Evolutionary conservation across 53 echinoderm and acorn worm genomes (phyloP), one percentile per base, ranked within the genome.

Genomic region (Astropecten irregularis): DNA sequence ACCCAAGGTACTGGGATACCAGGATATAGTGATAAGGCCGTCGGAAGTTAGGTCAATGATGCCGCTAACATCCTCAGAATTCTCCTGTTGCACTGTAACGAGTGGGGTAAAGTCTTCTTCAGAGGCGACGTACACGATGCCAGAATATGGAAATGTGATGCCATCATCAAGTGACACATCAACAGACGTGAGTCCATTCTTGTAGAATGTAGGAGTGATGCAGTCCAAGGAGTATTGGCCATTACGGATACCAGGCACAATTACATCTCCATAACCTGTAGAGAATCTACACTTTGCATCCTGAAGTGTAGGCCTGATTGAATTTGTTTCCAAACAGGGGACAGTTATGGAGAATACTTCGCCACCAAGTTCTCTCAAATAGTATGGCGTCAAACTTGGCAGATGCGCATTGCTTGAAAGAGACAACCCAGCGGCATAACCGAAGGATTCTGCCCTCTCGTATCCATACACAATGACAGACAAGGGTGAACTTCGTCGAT

Each of bases 341-440:
- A 90, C 37, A 32, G 86, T 90, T 13, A 90, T 51, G 1, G 22
- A 62, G 3, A 90, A 50, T 10, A 11, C 26, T 71, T 90, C 86
- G 13, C 86, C 86, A 23, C 90, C 90, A 50, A 86, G 50, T 65
- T 90, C 90, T 58, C 90, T 52, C 23, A 90, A 13, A 42, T 81
- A 90, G 59, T 87, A 86, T n/a, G 86, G 40, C 11, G 85, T 36
- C 13, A 85, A 44, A 73, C 86, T 70, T 8, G 86, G 54, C 25
- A 90, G 44, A 31, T 81, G 65, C 3, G 40, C 26, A 18, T 90
- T 81, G 49, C 71, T 66, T 22, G 90, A 72, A 14, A 90, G 61
- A 14, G 90, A 90, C 67, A 90, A 55, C 21, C 90, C 90, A 70
- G 90, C 86, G 15, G 87, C 82, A 66, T 90, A 90, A 20, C 90